A percentile compares a stretch with the other conserved stretches of the same genome.
These are phyloP conservation scores for Sciurus niger DNA, from an alignment of 2,113 vertebrate genomes.

Conservation along the genomic window DNA sequence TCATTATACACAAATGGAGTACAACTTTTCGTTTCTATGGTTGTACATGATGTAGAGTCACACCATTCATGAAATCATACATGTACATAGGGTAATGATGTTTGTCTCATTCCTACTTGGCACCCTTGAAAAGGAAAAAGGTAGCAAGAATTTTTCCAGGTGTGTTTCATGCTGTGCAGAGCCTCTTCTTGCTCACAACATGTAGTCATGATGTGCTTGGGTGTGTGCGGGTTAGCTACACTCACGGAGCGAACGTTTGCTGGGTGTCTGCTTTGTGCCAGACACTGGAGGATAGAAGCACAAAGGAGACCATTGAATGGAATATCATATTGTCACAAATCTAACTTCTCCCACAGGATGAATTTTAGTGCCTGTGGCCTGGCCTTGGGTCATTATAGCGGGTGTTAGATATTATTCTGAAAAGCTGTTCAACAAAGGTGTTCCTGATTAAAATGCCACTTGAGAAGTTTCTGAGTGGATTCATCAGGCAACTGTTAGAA, in stretches of 20 bases:
- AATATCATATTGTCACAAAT: background rate
- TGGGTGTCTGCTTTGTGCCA: background rate
- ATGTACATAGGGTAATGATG: no score
- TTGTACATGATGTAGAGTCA: no score
- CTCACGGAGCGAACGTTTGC: background rate
- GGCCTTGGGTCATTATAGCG: constrained; percentile 32
- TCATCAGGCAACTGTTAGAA: constrained; percentile 45
- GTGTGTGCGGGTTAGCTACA: no score
- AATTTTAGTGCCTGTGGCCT: constrained; percentile 8
- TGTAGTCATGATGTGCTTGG: background rate
- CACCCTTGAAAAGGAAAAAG: background rate
- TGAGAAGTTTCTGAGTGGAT: constrained; percentile 34
- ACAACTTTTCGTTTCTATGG: no score
- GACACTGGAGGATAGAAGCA: background rate
- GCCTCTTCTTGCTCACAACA: background rate
- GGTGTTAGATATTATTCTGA: constrained; percentile 33
- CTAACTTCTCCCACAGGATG: constrained; percentile 7
- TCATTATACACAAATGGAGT: no score
- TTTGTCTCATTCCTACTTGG: background rate
- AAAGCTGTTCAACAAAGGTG: constrained; percentile 21
- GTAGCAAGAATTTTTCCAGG: background rate
- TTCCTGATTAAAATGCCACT: constrained; percentile 52
- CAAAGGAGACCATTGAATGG: background rate
- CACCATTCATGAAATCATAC: no score
- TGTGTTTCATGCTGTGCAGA: background rate